Base-by-base conservation (phyloP, 2,113 vertebrate genomes). In the Meles meles region DNA sequence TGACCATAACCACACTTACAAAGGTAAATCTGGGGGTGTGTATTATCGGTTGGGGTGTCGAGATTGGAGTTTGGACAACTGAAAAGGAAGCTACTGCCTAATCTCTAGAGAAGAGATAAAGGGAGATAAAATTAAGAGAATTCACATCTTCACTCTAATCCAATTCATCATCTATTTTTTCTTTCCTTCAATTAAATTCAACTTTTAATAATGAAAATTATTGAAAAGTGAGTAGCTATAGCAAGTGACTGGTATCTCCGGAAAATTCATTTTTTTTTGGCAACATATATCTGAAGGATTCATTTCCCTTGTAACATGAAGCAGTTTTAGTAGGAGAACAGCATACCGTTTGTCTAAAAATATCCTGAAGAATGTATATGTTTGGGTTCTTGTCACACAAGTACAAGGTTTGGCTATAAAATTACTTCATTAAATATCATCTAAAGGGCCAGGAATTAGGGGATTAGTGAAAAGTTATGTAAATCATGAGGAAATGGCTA, bases 401-500 rank as follows among this genome's bases (percentile, higher is more conserved):
- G 59, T 37, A 90, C 39, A 86, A 44, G 88, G 42, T 77, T 96
- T 80, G 77, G 42, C 76, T 96, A 8, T 90, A 69, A 88, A 37
- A 17, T 88, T 89, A 93, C 67, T 55, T 88, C 84, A 47, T 76
- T 95, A 92, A 96, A 93, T 93, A 65, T 95, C 90, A 98, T 97
- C 83, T 94, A 82, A 81, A 97, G 57, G 85, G 76, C 55, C 84
- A 96, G 76, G 93, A 96, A 98, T 97, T 96, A 96, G 71, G 79
- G 52, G 42, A 6, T 96, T 97, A 85, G 96, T 98, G 97, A 94
- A 98, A 98, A 98, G 42, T n/a, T 93, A 93, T 25, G 20, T 9
- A 42, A 94, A 65, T 97, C 96, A 98, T 94, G 84, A 88, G 89
- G 44, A 98, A 98, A 98, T 63, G 86, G 49, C 44, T 97, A 88